Base-by-base conservation (phyloP, 2,113 vertebrate genomes). In the Todiramphus chloris region DNA sequence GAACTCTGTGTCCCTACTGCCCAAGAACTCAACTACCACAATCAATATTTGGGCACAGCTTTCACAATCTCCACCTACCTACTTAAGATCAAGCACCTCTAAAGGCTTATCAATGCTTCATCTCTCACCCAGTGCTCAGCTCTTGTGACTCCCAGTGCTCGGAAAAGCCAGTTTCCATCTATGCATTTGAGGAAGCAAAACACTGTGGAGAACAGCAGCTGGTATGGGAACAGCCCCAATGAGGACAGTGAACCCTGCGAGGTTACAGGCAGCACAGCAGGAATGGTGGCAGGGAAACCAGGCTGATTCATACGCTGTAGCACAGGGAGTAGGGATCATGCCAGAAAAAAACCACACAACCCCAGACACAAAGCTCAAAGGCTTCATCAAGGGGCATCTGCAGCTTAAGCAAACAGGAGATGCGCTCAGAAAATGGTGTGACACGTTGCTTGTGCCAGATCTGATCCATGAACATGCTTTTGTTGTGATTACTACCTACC, bases 101-200 rank as follows among this genome's bases (percentile, higher is more conserved):
- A 2, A 33, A 79, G 31, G 35, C 35, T 64, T 41, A 20, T 9
- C 41, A 0, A 0, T 6, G 51, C 33, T 43, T 60, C 25, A 31
- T 27, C 21, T 18, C 74, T 63, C 81, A 37, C 53, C 33, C 62
- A 88, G 39, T 4, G 2, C 74, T 77, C 73, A 51, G 0, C 20
- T 48, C 64, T 18, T 4, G 3, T 5, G 48, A 37, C 28, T 68
- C 58, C 24, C 30, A 68, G n/a, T 2, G 3, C 64, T 75, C 35
- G 3, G 30, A 70, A 78, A 87, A 83, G 4, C 27, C 1, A 0
- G 2, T 31, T 93, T 39, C 13, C 13, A 73, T 3, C 58, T n/a
- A 41, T 16, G 31, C 13, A 37, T 31, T 6, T 28, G 20, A 50
- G 60, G 39, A 30, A 70, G 31, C 37, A 21, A 25, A 53, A 46